Evolutionary conservation across 1,140 invertebrate species (phyloP), one percentile per base, ranked within the genome.

Genomic region (Drosophila lowei): DNA sequence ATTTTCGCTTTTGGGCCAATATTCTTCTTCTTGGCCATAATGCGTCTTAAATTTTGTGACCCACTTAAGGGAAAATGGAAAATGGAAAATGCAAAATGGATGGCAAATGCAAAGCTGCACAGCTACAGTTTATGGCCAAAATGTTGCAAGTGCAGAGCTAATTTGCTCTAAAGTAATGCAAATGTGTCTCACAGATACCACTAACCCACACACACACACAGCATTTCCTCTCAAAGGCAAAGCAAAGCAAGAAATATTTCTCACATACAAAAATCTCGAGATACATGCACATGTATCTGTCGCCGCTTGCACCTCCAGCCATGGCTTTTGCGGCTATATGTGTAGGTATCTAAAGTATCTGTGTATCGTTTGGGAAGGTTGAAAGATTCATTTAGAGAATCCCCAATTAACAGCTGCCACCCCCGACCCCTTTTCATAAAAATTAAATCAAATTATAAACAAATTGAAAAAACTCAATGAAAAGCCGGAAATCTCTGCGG

Each of bases 111-210:
- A 42, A 41, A 54, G 34, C 34, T 38, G 34, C 34, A 13, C 11
- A 13, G 11, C 3, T 13, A n/a, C 18, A 38, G 34, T 11, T 38
- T 38, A 38, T 38, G 34, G 11, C 34, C 0, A 38, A 38, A 13
- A 38, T 38, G 34, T 38, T 9, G 3, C 30, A 11, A 34, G 30
- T 13, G 34, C 11, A 13, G 11, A 38, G 34, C 11, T 38, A 38
- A 38, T 38, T 67, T 41, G 42, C 49, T 57, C 28, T 48, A 47
- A 57, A 84, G 58, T 66, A 75, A 66, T 67, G 79, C 79, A 84
- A 78, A 83, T 71, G 67, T 66, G 54, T 44, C 50, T 58, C 34
- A 41, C 43, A 50, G 34, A 48, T 48, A 50, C 50, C 61, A 18
- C 21, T 38, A 30, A 49, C 48, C 57, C 66, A 52, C 38, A 13